These are phyloP conservation scores for Ectemnius lituratus DNA, from an alignment of 2,888 invertebrate genomes.

Conservation along the genomic window DNA sequence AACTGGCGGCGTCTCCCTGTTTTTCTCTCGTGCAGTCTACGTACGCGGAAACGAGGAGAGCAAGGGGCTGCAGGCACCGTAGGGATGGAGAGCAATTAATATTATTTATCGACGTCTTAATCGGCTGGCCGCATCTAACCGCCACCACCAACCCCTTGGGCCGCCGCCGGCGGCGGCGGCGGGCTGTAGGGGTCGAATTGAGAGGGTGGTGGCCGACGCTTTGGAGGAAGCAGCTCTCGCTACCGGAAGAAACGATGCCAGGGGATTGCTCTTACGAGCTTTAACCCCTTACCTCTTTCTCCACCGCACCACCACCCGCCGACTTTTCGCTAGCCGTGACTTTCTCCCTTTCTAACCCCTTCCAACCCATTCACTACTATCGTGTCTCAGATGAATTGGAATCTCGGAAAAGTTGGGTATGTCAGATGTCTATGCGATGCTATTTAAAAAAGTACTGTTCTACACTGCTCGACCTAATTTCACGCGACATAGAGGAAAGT, in stretches of 20 bases:
- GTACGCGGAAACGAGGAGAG: not conserved
- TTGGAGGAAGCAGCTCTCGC: conserved; percentile 10
- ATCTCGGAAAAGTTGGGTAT: not conserved
- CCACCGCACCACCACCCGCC: not conserved
- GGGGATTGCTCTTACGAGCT: conserved; percentile 6
- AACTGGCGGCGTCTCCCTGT: conserved; percentile 17
- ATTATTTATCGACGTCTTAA: conserved; percentile 78
- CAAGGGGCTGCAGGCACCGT: conserved; percentile 48
- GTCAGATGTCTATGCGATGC: not conserved
- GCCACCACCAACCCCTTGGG: conserved; percentile 46
- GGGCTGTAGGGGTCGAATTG: conserved; percentile 32
- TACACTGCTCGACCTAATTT: too few species aligned
- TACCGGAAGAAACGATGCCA: conserved; percentile 7
- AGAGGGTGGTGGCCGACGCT: conserved; percentile 23
- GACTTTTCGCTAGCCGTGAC: not conserved
- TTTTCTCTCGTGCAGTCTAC: conserved; percentile 1
- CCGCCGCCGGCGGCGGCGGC: conserved; percentile 33
- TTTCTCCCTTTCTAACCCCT: not conserved
- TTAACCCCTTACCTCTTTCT: conserved; percentile 5
- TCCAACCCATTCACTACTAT: not conserved
- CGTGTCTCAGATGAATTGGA: too few species aligned
- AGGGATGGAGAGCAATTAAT: conserved; percentile 73
- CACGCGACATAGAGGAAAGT: too few species aligned
- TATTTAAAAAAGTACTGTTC: too few species aligned
- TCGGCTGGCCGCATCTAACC: conserved; percentile 74